Evolutionary conservation across 2,888 invertebrate species (phyloP).

Genomic region (Acleris laterana): DNA sequence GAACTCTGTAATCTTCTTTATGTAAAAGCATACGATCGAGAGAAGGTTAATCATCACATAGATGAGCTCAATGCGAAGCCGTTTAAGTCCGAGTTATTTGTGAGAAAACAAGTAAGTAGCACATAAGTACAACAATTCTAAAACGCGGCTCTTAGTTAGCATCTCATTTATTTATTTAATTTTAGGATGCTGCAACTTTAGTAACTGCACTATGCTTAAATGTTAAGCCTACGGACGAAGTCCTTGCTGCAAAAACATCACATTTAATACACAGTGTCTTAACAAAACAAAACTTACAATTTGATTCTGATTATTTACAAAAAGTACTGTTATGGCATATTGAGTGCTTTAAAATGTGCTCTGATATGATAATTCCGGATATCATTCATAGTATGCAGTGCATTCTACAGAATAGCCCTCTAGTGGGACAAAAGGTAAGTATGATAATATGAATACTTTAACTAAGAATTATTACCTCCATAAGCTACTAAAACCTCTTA

Average conservation of each 20-base stretch:
- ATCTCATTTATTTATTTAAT: slow-evolving; percentile 37
- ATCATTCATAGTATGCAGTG: slow-evolving; percentile 73
- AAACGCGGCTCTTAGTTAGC: neutral
- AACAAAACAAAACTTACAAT: slow-evolving; percentile 79
- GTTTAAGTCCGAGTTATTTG: slow-evolving; percentile 76
- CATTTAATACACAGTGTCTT: slow-evolving; percentile 82
- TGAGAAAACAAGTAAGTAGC: slow-evolving; percentile 72
- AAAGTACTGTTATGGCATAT: slow-evolving; percentile 75
- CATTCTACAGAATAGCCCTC: slow-evolving; percentile 61
- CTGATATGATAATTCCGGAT: slow-evolving; percentile 70
- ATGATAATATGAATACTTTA: slow-evolving; percentile 19
- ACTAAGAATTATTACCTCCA: no score
- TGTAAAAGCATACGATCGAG: slow-evolving; percentile 71
- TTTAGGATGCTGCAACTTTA: slow-evolving; percentile 68
- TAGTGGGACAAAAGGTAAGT: slow-evolving; percentile 62
- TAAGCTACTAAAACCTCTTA: no score
- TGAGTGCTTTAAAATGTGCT: slow-evolving; percentile 68
- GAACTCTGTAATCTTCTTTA: slow-evolving; percentile 68
- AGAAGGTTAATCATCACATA: slow-evolving; percentile 79
- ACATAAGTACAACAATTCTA: slow-evolving; percentile 1
- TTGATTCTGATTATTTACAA: slow-evolving; percentile 58
- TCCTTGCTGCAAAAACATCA: slow-evolving; percentile 84
- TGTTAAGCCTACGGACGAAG: slow-evolving; percentile 76
- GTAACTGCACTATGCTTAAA: slow-evolving; percentile 65
- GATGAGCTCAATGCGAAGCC: slow-evolving; percentile 87